A percentile compares a stretch with the other conserved stretches of the same genome.
Conservation (phyloP, 2,888 invertebrate genomes). For the Julus scandinavius region DNA sequence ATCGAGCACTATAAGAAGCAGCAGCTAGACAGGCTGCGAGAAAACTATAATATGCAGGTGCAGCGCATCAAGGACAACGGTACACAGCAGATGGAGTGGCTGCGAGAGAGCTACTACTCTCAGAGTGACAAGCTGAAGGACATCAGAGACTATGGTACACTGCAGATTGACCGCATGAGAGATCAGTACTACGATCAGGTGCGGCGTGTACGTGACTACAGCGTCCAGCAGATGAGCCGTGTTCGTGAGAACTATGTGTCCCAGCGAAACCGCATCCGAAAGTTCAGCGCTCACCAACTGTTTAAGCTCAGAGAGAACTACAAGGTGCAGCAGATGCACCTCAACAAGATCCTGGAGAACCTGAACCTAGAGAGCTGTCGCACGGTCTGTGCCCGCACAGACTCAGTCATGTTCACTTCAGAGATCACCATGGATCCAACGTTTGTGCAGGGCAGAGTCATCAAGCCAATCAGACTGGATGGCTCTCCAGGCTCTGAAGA, state of each 20-base stretch:
- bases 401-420: constrained; percentile 68
- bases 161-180: constrained; percentile 80
- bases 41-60: constrained; percentile 93
- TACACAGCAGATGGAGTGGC: constrained; percentile 92
- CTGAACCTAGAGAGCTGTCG: constrained; percentile 94
- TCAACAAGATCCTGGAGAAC: constrained; percentile 93
- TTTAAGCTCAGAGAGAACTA: constrained; percentile 89
- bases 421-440: constrained; percentile 49
- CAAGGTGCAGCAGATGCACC: constrained; percentile 94
- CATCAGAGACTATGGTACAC: constrained; percentile 89
- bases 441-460: not conserved
- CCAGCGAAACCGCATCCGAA: constrained; percentile 92
- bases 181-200: constrained; percentile 96
- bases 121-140: constrained; percentile 84
- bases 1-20: constrained; percentile 90
- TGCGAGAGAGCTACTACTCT: constrained; percentile 88
- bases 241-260: constrained; percentile 95
- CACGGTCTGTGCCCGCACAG: constrained; percentile 80
- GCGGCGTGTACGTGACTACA: constrained; percentile 90
- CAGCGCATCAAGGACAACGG: constrained; percentile 93
- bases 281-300: constrained; percentile 93
- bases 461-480: constrained; percentile 1
- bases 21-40: constrained; percentile 86
- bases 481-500: constrained; percentile 18
- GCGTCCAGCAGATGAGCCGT: constrained; percentile 89